Percentiles rank a stretch among this genome's conserved stretches.
Evolutionary conservation across 2,113 vertebrate genomes (phyloP).

Genomic region (Gallinago media): DNA sequence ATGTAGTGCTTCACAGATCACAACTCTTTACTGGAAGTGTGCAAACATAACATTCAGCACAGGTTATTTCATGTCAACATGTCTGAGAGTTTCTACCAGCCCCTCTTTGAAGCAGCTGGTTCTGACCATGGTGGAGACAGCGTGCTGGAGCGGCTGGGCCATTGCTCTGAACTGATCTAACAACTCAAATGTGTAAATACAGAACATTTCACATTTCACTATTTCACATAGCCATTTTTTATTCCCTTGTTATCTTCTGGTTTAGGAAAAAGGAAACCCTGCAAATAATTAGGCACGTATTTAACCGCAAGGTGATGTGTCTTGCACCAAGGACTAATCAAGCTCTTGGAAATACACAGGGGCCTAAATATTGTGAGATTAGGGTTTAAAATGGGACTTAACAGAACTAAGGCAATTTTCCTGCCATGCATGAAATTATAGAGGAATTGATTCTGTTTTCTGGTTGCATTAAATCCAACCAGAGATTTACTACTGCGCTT

Average conservation of each 20-base stretch:
- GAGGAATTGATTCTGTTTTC: neutral
- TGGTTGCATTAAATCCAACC: neutral
- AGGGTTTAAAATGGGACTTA: neutral
- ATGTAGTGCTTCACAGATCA: neutral
- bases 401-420: neutral
- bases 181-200: neutral
- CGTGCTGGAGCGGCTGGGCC: fast-evolving
- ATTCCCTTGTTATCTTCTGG: neutral
- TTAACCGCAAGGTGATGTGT: neutral
- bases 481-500: neutral
- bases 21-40: neutral
- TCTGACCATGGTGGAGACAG: fast-evolving
- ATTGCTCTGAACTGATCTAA: neutral
- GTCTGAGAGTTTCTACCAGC: neutral
- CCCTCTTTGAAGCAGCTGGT: neutral
- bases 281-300: neutral
- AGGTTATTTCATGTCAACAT: neutral
- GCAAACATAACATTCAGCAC: neutral
- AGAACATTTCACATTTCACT: neutral
- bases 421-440: neutral
- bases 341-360: neutral
- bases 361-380: neutral
- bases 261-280: neutral
- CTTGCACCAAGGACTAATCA: neutral
- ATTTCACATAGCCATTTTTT: neutral